phyloP scores from a whole-genome alignment of 2,113 vertebrate species.

The Poeciliopsis retropinna region DNA sequence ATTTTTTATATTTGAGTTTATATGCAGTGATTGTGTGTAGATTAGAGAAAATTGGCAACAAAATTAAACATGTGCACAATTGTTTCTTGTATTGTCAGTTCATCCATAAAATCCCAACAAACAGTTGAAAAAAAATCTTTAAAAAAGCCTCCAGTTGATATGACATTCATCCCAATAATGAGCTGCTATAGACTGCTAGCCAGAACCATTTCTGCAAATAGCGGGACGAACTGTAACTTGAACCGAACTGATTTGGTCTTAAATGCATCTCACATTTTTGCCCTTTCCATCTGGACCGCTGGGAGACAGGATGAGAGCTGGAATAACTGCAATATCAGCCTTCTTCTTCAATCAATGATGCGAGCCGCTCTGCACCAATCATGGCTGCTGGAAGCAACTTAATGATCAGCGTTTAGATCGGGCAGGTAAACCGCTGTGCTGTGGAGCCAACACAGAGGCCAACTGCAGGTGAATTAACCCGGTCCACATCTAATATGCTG shows the following conservation, averaged over 20 bases:
- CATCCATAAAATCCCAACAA: no score
- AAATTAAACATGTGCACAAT: no score
- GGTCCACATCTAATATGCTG: slow-evolving; percentile 95
- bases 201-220: background rate
- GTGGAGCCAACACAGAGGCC: slow-evolving; percentile 91
- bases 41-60: no score
- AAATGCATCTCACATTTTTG: slow-evolving; percentile 11
- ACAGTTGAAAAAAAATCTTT: no score
- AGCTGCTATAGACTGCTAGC: background rate
- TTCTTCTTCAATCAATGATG: slow-evolving; percentile 73
- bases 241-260: slow-evolving; percentile 30
- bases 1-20: no score
- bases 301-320: slow-evolving; percentile 30
- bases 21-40: no score
- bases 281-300: slow-evolving; percentile 21
- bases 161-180: background rate
- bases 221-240: slow-evolving; percentile 2
- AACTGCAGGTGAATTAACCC: slow-evolving; percentile 96
- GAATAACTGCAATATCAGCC: slow-evolving; percentile 65
- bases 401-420: slow-evolving; percentile 89
- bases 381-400: slow-evolving; percentile 73
- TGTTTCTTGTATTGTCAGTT: no score
- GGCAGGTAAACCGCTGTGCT: slow-evolving; percentile 89
- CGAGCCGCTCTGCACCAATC: slow-evolving; percentile 63
- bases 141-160: background rate